Percentiles rank a stretch among this genome's conserved stretches.
Evolutionary conservation across 2,113 vertebrate genomes (phyloP).

Genomic region (Pelmatolapia mariae): DNA sequence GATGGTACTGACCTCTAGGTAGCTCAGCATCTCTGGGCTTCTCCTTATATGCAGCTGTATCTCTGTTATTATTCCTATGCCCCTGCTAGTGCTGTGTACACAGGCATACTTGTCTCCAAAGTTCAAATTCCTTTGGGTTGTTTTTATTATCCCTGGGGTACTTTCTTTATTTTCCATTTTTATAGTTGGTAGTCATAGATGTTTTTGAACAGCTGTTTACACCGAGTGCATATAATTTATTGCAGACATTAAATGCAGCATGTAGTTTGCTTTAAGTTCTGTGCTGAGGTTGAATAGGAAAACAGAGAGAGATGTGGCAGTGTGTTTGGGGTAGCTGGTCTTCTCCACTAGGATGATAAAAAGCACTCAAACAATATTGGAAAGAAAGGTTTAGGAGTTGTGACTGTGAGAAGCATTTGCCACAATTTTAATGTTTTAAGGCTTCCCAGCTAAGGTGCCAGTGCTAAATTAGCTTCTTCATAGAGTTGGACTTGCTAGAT

Average conservation of each 20-base stretch:
- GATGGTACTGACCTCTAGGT: neutral
- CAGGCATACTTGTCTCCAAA: neutral
- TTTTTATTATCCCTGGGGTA: neutral
- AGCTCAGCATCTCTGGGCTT: neutral
- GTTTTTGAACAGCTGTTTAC: neutral
- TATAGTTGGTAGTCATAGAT: neutral
- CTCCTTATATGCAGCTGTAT: neutral
- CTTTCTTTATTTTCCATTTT: neutral
- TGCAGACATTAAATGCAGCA: neutral
- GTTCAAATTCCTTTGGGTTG: neutral
- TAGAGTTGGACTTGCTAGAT: neutral
- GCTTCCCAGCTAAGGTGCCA: neutral
- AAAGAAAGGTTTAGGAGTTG: neutral
- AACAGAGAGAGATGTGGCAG: neutral
- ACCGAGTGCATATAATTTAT: neutral
- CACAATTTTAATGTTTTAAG: neutral
- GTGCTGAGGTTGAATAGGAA: neutral
- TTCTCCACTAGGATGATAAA: neutral
- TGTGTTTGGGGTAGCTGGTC: neutral
- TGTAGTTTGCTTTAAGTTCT: neutral
- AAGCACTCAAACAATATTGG: neutral
- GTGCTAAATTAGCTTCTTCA: neutral
- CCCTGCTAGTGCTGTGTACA: neutral
- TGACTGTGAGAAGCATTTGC: neutral
- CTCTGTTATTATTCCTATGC: neutral